A percentile compares a stretch with the other conserved stretches of the same genome.
Evolutionary conservation across 2,888 invertebrate species (phyloP).

Genomic region (Calephelis perditalis): DNA sequence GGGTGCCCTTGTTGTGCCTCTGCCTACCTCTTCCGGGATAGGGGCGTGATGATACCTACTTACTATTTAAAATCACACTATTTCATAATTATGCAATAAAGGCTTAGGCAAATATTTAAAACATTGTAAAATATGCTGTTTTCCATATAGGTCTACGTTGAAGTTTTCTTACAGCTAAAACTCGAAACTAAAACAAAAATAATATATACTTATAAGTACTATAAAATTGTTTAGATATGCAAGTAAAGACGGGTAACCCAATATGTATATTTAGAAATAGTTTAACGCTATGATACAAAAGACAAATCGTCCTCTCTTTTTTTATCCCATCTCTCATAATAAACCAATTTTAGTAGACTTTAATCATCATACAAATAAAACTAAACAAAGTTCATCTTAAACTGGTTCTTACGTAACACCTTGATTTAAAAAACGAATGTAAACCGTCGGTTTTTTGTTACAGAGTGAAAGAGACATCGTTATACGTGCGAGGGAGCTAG

Average conservation of each 20-base stretch:
- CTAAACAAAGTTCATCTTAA: conserved; percentile 15
- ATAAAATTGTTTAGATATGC: too few species aligned
- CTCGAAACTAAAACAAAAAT: too few species aligned
- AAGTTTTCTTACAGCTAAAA: too few species aligned
- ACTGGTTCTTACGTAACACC: conserved; percentile 33
- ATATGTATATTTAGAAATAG: conserved; percentile 17
- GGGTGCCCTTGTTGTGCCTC: too few species aligned
- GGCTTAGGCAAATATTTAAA: too few species aligned
- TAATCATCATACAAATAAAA: conserved; percentile 9
- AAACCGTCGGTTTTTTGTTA: conserved; percentile 61
- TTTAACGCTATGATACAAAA: conserved; percentile 15
- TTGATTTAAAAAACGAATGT: conserved; percentile 43
- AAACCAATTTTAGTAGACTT: conserved; percentile 14
- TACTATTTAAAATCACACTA: too few species aligned
- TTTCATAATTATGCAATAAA: too few species aligned
- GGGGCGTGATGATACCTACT: too few species aligned
- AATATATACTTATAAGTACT: too few species aligned
- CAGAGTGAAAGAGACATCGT: conserved; percentile 51
- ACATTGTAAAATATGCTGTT: too few species aligned
- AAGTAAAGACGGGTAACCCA: background rate
- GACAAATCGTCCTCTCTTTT: conserved; percentile 14
- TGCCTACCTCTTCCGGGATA: too few species aligned
- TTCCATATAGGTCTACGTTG: too few species aligned
- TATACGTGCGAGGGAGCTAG: conserved; percentile 40
- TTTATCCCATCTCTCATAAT: conserved; percentile 19